phyloP scores from a whole-genome alignment of 2,797 vertebrate genomes.

The Ctenosaura bakeri region DNA sequence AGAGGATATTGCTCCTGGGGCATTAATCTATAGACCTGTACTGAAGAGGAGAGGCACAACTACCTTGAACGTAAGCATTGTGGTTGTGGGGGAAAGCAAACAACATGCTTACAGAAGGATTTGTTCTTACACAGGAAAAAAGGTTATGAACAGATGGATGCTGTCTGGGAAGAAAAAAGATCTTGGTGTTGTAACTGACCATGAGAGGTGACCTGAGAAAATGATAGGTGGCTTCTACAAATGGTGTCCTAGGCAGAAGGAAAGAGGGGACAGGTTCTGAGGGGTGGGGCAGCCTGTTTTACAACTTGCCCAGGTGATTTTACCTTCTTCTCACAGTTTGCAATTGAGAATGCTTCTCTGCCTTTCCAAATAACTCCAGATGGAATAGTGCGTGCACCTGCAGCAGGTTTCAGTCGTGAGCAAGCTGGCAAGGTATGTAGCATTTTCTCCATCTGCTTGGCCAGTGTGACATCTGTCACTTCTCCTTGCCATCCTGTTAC shows the following conservation, averaged over 20 bases:
- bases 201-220: not conserved
- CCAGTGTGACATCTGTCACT: not conserved
- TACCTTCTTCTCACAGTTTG: slow-evolving; percentile 65
- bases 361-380: slow-evolving; percentile 67
- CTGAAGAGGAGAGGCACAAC: slow-evolving; percentile 15
- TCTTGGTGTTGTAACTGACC: not conserved
- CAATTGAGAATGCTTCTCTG: slow-evolving; percentile 65
- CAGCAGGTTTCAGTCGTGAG: slow-evolving; percentile 68
- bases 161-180: too few species aligned
- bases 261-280: not conserved
- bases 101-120: not conserved
- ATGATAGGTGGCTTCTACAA: not conserved
- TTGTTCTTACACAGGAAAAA: not conserved
- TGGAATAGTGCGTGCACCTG: slow-evolving; percentile 71
- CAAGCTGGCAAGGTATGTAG: slow-evolving; percentile 70
- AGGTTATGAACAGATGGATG: not conserved
- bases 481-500: not conserved
- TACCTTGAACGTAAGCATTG: slow-evolving; percentile 68
- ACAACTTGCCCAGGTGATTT: not conserved
- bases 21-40: slow-evolving; percentile 67
- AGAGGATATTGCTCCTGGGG: slow-evolving; percentile 60
- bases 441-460: not conserved
- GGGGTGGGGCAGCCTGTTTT: not conserved
- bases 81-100: not conserved
- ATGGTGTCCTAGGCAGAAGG: not conserved